Percentiles rank a stretch among this genome's conserved stretches.
Evolutionary conservation across 2,797 vertebrate species (phyloP).

Genomic region (Yasuhikotakia modesta): DNA sequence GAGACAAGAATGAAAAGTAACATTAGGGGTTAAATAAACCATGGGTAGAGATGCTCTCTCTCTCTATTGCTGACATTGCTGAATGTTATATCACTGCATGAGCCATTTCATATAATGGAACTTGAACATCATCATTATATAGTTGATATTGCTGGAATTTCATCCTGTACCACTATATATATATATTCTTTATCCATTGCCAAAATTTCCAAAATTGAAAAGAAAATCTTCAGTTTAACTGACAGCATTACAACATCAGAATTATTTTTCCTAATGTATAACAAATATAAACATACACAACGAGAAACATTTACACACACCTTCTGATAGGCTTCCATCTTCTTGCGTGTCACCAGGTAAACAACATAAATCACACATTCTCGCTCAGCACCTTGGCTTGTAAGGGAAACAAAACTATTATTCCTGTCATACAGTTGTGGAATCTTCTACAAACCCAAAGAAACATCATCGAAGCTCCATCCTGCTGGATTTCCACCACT

Average conservation of each 20-base stretch:
- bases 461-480: constrained; percentile 20
- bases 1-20: constrained; percentile 39
- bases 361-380: constrained; percentile 68
- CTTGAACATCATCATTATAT: not conserved
- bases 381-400: constrained; percentile 29
- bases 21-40: constrained; percentile 23
- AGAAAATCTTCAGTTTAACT: too few relatives aligned
- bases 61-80: constrained; percentile 11
- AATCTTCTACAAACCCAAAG: constrained; percentile 29
- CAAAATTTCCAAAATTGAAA: too few relatives aligned
- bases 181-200: too few relatives aligned
- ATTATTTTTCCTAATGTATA: too few relatives aligned
- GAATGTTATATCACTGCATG: not conserved
- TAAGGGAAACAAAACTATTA: not conserved
- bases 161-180: too few relatives aligned
- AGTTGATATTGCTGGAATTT: too few relatives aligned
- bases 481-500: constrained; percentile 43
- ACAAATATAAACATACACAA: too few relatives aligned
- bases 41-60: not conserved
- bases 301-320: constrained; percentile 48
- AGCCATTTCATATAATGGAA: not conserved
- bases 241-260: too few relatives aligned
- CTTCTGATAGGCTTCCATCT: constrained; percentile 30
- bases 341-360: constrained; percentile 51
- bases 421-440: constrained; percentile 15